Conservation (phyloP, 2,888 invertebrate species). For the Mystacides longicornis region DNA sequence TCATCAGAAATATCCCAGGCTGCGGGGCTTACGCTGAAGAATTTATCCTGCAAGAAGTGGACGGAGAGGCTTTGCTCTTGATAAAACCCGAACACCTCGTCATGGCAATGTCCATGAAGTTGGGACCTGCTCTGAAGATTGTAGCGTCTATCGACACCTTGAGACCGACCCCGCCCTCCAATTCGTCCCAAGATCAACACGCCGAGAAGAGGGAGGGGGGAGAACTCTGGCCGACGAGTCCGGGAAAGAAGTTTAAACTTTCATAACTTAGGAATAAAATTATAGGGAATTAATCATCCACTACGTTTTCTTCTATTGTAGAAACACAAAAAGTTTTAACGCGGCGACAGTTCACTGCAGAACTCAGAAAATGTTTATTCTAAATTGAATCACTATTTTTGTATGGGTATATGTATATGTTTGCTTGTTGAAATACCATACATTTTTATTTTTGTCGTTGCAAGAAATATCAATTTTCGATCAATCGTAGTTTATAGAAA, state of each 20-base stretch:
- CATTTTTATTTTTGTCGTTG: too few relatives aligned
- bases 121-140: slow-evolving; percentile 93
- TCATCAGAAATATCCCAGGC: slow-evolving; percentile 82
- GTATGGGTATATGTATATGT: too few relatives aligned
- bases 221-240: slow-evolving; percentile 19
- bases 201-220: slow-evolving; percentile 11
- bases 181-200: not conserved
- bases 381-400: too few relatives aligned
- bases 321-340: too few relatives aligned
- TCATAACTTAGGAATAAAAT: too few relatives aligned
- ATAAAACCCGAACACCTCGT: slow-evolving; percentile 92
- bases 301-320: too few relatives aligned
- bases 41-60: slow-evolving; percentile 91
- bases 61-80: slow-evolving; percentile 87
- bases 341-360: too few relatives aligned
- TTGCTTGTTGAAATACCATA: too few relatives aligned
- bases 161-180: slow-evolving; percentile 47
- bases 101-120: slow-evolving; percentile 89
- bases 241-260: slow-evolving; percentile 23
- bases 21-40: slow-evolving; percentile 91
- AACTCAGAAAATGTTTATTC: too few relatives aligned
- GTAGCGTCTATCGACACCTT: slow-evolving; percentile 86
- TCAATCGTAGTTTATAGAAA: too few relatives aligned
- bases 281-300: too few relatives aligned
- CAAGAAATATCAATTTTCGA: too few relatives aligned